These are phyloP conservation scores for Tragelaphus buxtoni DNA, from an alignment of 2,113 vertebrate species.

Conservation along the genomic window DNA sequence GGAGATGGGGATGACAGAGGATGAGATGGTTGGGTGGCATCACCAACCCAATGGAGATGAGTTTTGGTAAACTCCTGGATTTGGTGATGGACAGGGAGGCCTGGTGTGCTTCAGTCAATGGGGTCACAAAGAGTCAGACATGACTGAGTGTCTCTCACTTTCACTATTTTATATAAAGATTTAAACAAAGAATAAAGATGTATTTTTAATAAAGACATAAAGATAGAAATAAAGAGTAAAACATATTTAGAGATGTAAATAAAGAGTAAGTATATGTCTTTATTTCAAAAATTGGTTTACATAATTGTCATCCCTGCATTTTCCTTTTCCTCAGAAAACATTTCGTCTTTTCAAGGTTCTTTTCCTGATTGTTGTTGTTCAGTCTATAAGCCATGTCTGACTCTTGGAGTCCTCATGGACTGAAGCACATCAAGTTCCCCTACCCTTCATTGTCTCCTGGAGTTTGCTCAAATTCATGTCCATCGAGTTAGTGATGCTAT, in stretches of 20 bases:
- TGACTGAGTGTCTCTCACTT: background rate
- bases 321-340: background rate
- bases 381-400: background rate
- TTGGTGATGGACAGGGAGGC: background rate
- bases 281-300: background rate
- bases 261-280: background rate
- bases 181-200: background rate
- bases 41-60: background rate
- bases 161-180: background rate
- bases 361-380: background rate
- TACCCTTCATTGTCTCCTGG: background rate
- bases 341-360: background rate
- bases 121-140: background rate
- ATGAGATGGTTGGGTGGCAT: background rate
- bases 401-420: background rate
- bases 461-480: too few relatives aligned
- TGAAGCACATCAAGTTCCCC: background rate
- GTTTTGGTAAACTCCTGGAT: too few relatives aligned
- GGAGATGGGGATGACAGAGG: background rate
- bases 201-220: background rate
- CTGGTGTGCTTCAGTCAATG: background rate
- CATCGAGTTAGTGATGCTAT: too few relatives aligned
- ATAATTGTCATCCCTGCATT: background rate
- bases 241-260: background rate
- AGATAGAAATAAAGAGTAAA: background rate